Conservation (phyloP, 1,140 invertebrate species). For the Epicauta chinensis region DNA sequence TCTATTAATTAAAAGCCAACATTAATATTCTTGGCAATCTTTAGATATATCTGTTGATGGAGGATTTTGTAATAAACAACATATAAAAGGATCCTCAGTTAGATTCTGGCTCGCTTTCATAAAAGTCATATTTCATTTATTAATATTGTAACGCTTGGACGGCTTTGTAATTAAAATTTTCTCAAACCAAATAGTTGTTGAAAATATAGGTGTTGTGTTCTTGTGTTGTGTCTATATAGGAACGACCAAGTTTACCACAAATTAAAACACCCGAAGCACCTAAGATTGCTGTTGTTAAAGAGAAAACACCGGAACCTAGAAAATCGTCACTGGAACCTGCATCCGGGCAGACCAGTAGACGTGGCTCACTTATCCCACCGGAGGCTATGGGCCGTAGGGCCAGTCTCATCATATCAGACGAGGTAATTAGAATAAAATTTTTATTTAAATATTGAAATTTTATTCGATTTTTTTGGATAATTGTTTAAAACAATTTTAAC, state of each 20-base stretch:
- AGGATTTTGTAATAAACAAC: constrained; percentile 18
- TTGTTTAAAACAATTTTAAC: background rate
- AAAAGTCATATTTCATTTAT: background rate
- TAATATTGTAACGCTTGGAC: constrained; percentile 1
- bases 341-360: constrained; percentile 57
- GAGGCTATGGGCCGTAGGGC: constrained; percentile 78
- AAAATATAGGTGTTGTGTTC: no score
- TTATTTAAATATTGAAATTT: constrained; percentile 13
- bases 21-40: constrained; percentile 11
- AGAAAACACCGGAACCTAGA: constrained; percentile 66
- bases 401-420: constrained; percentile 86
- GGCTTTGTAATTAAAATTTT: constrained; percentile 3
- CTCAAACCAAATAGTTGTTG: background rate
- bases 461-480: constrained; percentile 15
- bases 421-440: constrained; percentile 52
- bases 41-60: constrained; percentile 9
- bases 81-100: constrained; percentile 18
- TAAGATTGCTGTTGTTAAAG: constrained; percentile 78
- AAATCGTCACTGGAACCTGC: constrained; percentile 74
- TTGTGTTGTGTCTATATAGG: background rate
- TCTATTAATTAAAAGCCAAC: constrained; percentile 10
- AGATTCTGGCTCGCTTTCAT: constrained; percentile 19
- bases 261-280: constrained; percentile 74
- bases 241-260: constrained; percentile 55
- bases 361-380: constrained; percentile 78